Evolutionary conservation across 2,888 invertebrate genomes (phyloP), one percentile per base, ranked within the genome.

Genomic region (Aleiodes leptofemur): DNA sequence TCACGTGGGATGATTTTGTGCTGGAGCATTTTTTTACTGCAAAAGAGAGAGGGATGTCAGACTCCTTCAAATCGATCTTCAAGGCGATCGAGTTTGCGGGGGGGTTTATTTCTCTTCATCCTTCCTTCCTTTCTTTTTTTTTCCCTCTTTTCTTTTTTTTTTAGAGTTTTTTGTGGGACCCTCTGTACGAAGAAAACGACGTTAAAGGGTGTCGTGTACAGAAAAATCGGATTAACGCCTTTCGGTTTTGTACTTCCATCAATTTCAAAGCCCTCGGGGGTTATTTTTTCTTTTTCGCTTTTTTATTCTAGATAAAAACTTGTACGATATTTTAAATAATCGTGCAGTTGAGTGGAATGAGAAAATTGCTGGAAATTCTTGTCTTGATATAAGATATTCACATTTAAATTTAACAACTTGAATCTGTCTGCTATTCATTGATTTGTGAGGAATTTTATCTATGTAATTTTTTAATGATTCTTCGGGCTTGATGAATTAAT

Each of bases 181-280:
- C 64, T 64, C 64, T 64, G 38, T 59, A 29, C 48, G 71, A 57
- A 29, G 71, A 71, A 72, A 72, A 64, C 55, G 23, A 68, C 55
- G 64, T 72, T 72, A 72, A 72, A 72, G 72, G 72, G 72, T 72
- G 72, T 72, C 72, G 72, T 43, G 72, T 48, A 66, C 72, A 72
- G 72, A 72, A 72, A 66, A 72, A 72, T 72, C 72, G 64, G 72
- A 72, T 72, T 72, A 72, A 72, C 72, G 53, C 66, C n/a, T 53
- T 51, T 66, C 56, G 64, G 53, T 55, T 64, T 72, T 72, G 55
- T 66, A 72, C 66, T 72, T 55, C 53, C 72, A 55, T 72, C 72
- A 66, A 66, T 55, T 72, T 16, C 55, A 61, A 48, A 13, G n/a
- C 51, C 68, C 38, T 29, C 29, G 51, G 31, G 59, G 59, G 38